A percentile compares a stretch with the other conserved stretches of the same genome.
Evolutionary conservation across 2,797 vertebrate genomes (phyloP).

Genomic region (Gallinago solitaria): DNA sequence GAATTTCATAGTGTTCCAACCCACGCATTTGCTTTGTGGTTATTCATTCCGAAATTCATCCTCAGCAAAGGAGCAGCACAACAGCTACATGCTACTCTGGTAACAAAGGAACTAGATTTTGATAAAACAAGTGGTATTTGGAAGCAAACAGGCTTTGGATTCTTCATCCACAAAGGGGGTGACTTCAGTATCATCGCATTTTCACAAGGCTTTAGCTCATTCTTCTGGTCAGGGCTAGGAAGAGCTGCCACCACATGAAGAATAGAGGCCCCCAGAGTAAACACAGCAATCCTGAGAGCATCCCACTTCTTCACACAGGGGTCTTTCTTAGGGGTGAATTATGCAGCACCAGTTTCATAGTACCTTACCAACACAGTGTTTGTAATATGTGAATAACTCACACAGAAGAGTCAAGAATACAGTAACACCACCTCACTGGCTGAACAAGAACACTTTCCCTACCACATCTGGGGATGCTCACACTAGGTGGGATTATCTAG

Average conservation of each 20-base stretch:
- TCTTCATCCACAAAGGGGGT: background rate
- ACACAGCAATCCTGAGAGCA: background rate
- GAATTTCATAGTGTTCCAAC: background rate
- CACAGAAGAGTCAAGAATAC: background rate
- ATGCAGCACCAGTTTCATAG: background rate
- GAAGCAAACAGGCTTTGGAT: background rate
- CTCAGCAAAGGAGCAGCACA: background rate
- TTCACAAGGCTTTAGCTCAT: background rate
- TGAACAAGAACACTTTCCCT: background rate
- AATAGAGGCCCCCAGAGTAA: background rate
- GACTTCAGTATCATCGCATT: background rate
- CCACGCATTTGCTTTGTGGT: background rate
- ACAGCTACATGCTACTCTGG: background rate
- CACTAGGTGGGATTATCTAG: rapidly evolving
- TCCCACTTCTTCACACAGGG: background rate
- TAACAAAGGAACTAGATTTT: background rate
- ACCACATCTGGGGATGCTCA: background rate
- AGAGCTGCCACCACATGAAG: background rate
- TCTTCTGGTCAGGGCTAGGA: background rate
- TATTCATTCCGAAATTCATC: background rate
- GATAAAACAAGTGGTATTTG: background rate
- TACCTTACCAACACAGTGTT: rapidly evolving
- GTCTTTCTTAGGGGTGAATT: background rate
- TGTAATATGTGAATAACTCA: rapidly evolving
- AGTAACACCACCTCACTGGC: rapidly evolving